A percentile compares a stretch with the other conserved stretches of the same genome.
These are phyloP conservation scores for Bombus huntii DNA, from an alignment of 1,140 invertebrate species.

Conservation along the genomic window DNA sequence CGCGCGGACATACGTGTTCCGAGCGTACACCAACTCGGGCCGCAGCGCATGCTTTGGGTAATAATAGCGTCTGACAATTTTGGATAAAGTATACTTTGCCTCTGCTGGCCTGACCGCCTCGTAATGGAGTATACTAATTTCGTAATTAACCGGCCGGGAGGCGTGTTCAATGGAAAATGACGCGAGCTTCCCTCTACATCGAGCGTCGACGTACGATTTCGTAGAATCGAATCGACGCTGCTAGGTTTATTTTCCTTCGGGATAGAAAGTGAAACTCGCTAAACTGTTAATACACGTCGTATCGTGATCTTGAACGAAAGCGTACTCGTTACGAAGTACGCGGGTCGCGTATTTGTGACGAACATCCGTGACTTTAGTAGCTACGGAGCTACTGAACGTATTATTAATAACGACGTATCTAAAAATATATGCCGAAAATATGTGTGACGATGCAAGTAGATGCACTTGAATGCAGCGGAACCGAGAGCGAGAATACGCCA, in stretches of 20 bases:
- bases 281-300: not conserved
- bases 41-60: conserved; percentile 21
- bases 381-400: not conserved
- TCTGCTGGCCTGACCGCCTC: not conserved
- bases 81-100: conserved; percentile 16
- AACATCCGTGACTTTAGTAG: not conserved
- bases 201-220: not conserved
- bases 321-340: not conserved
- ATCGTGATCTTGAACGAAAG: not conserved
- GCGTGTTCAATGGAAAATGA: not conserved
- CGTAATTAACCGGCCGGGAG: conserved; percentile 2
- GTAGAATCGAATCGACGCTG: not conserved
- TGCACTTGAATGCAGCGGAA: conserved; percentile 63
- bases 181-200: not conserved
- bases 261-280: not conserved
- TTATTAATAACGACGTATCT: conserved; percentile 42
- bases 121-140: not conserved
- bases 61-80: conserved; percentile 49
- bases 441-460: conserved; percentile 41
- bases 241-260: conserved; percentile 1
- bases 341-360: not conserved
- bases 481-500: conserved; percentile 71
- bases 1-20: conserved; percentile 17
- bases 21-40: not conserved
- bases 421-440: conserved; percentile 64